Conservation (phyloP, 2,113 vertebrate genomes). For the Excalfactoria chinensis region DNA sequence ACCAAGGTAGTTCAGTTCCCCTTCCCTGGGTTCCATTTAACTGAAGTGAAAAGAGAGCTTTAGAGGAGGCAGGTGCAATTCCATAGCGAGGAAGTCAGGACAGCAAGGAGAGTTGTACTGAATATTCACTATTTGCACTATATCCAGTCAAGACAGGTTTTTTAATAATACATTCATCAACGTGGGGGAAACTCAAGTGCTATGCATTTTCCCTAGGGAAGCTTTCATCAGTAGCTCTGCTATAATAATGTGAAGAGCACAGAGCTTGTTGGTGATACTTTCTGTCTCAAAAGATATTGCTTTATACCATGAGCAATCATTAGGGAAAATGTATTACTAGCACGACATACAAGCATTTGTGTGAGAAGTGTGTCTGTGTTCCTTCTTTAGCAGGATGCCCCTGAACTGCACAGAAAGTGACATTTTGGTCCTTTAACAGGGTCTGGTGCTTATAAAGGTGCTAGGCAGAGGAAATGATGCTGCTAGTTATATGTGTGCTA, state of each 20-base stretch:
- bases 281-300: not conserved
- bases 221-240: not conserved
- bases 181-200: not conserved
- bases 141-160: not conserved
- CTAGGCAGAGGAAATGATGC: not conserved
- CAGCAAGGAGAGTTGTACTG: not conserved
- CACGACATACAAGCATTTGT: not conserved
- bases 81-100: not conserved
- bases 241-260: not conserved
- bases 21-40: not conserved
- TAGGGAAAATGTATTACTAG: not conserved
- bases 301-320: not conserved
- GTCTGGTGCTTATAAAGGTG: not conserved
- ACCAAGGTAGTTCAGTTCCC: not conserved
- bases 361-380: not conserved
- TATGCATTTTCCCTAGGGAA: not conserved
- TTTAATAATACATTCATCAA: not conserved
- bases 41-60: not conserved
- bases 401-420: not conserved
- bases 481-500: not conserved
- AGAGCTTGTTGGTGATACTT: rapidly evolving
- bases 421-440: not conserved
- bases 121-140: not conserved
- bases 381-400: not conserved
- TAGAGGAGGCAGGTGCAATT: not conserved